Evolutionary conservation across 2,113 vertebrate species (phyloP), one percentile per base, ranked within the genome.

Genomic region (Delphinus delphis): DNA sequence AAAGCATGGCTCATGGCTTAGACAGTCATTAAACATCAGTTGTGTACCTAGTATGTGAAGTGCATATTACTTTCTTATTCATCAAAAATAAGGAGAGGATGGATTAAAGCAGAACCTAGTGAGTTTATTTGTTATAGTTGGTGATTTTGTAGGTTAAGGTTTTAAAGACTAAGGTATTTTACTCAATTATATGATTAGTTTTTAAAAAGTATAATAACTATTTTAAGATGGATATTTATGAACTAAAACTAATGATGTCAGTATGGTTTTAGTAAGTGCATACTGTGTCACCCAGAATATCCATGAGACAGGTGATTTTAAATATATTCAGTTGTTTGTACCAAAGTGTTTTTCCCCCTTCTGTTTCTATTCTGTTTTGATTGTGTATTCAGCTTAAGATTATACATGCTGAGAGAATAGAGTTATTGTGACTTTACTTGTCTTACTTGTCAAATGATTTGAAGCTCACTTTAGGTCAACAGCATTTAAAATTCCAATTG

Each of bases 401-500:
- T 73, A 65, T 26, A 81, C 21, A 28, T 25, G 21, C 63, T 81
- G 74, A 80, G 58, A 93, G 44, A 89, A 89, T 14, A 95, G n/a
- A 60, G 12, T 67, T 94, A 92, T 53, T 95, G 55, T 70, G 83
- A 95, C 70, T 91, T 88, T 21, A n/a, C 55, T 80, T 94, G 60
- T 88, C 76, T 86, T 55, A 20, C n/a, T 90, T 96, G 53, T 96
- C 90, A 96, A 90, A 93, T 97, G 68, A 90, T 92, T 70, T 95
- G 84, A 92, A 90, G 33, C 17, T 38, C 23, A 81, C 50, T 93
- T 81, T 36, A 90, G 90, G 70, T 84, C 36, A 94, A 92, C 53
- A 93, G 21, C 26, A 77, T 93, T 97, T 92, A 94, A 94, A 96
- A 96, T 96, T 95, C 68, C n/a, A 62, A 47, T 28, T 77, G 65